These are phyloP conservation scores for Drosophila greeni DNA, from an alignment of 2,888 invertebrate species.

Conservation along the genomic window DNA sequence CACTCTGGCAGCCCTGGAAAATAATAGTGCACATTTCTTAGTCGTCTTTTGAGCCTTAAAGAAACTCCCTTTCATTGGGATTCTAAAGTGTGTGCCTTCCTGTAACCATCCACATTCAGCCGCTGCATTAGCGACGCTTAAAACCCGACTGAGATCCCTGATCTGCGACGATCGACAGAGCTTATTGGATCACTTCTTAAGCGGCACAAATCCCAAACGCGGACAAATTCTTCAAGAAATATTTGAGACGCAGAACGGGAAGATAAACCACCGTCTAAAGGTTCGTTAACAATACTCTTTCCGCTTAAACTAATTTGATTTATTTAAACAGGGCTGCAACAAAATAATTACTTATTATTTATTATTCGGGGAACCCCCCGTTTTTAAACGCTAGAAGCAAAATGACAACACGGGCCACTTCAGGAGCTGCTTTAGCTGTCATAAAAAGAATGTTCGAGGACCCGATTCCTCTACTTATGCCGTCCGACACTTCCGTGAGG, in stretches of 20 bases:
- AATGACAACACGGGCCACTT: background rate
- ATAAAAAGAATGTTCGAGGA: slow-evolving; percentile 1
- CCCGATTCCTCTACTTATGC: background rate
- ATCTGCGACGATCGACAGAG: background rate
- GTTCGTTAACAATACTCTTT: background rate
- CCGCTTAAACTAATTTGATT: background rate
- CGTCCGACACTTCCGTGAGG: too few relatives aligned
- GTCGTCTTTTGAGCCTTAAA: background rate
- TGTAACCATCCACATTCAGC: background rate
- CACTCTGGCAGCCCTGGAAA: background rate
- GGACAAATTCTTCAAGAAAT: background rate
- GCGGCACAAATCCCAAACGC: too few relatives aligned
- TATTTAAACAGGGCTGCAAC: background rate
- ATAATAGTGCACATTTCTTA: background rate
- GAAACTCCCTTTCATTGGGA: background rate
- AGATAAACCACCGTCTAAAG: background rate
- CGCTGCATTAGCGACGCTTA: background rate
- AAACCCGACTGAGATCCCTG: background rate
- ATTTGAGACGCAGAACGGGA: background rate
- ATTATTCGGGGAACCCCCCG: background rate
- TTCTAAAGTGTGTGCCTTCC: background rate
- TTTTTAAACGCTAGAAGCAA: background rate
- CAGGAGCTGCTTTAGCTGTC: background rate
- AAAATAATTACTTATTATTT: background rate
- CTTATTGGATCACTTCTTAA: too few relatives aligned